These are phyloP conservation scores for Macrotrachela quadricornifera DNA, from an alignment of 1,140 invertebrate species.

Conservation along the genomic window DNA sequence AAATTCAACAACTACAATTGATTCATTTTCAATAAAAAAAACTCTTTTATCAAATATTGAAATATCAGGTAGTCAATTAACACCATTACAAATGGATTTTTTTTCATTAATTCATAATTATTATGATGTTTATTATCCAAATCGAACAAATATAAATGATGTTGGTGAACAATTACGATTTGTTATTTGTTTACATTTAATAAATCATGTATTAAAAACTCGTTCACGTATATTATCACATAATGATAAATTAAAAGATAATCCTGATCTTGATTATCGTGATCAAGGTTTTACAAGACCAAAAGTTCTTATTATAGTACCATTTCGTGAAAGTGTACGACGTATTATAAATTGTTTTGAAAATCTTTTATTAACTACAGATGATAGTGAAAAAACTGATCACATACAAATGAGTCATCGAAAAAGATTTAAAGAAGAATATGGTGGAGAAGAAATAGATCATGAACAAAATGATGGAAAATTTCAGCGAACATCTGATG, in stretches of 20 bases:
- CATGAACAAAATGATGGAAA: not conserved
- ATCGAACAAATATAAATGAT: too few relatives aligned
- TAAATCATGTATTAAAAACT: constrained; percentile 13
- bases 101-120: too few relatives aligned
- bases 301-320: constrained; percentile 73
- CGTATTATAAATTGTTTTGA: not conserved
- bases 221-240: constrained; percentile 22
- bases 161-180: too few relatives aligned
- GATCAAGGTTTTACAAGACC: constrained; percentile 84
- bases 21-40: too few relatives aligned
- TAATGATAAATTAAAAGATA: constrained; percentile 21
- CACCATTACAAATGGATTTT: too few relatives aligned
- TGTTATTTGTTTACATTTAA: too few relatives aligned
- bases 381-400: not conserved
- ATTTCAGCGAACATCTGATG: constrained; percentile 74
- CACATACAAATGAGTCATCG: not conserved
- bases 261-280: constrained; percentile 41
- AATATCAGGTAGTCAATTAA: too few relatives aligned
- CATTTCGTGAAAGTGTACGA: constrained; percentile 60
- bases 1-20: too few relatives aligned
- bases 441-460: constrained; percentile 36
- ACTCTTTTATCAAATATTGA: too few relatives aligned
- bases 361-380: too few relatives aligned
- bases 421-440: constrained; percentile 46
- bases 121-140: too few relatives aligned